phyloP scores from a whole-genome alignment of 2,888 invertebrate species.

The Torymus auratus region DNA sequence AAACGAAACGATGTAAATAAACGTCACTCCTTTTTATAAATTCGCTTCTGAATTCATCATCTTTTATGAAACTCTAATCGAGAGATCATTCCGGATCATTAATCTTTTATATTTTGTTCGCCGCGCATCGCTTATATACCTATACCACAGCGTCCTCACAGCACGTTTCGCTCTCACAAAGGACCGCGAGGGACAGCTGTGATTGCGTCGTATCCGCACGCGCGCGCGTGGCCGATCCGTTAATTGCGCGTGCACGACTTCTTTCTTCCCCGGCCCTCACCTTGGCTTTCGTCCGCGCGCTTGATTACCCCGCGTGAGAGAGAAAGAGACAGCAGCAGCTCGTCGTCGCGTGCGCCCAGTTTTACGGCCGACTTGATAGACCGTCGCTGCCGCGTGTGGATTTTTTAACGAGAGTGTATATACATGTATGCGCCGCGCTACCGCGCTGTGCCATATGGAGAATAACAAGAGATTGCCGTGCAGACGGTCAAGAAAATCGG shows the following conservation, averaged over 20 bases:
- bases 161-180: no score
- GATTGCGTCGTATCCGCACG: constrained; percentile 8
- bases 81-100: no score
- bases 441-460: constrained; percentile 9
- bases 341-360: neutral
- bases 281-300: constrained; percentile 3
- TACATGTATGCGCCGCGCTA: no score
- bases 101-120: no score
- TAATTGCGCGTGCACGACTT: constrained; percentile 25
- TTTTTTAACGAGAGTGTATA: constrained; percentile 22
- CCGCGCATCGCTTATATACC: no score
- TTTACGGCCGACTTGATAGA: constrained; percentile 1
- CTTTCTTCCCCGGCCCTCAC: neutral
- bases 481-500: constrained; percentile 2
- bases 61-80: no score
- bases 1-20: no score
- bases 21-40: no score
- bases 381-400: neutral
- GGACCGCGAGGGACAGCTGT: constrained; percentile 13
- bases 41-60: no score
- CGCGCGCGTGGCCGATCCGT: neutral
- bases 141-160: no score
- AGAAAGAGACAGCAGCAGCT: neutral
- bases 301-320: neutral
- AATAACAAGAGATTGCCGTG: neutral